These are phyloP conservation scores for Brachionus asplanchnoidis DNA, from an alignment of 1,140 invertebrate species.

Conservation along the genomic window DNA sequence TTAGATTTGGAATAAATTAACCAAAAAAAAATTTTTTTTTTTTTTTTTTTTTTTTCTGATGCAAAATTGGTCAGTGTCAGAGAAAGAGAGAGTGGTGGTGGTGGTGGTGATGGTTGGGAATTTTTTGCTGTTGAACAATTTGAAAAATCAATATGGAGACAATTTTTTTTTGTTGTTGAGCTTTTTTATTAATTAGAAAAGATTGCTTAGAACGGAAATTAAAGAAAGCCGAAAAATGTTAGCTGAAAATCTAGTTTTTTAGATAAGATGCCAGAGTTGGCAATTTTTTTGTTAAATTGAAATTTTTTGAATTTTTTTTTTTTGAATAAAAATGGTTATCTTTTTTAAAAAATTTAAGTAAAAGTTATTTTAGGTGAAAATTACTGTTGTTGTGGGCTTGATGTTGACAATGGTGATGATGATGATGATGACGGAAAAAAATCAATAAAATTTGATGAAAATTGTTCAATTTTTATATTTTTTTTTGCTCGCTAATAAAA, in stretches of 20 bases:
- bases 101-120: no score
- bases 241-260: neutral
- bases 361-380: neutral
- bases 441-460: neutral
- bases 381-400: neutral
- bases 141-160: neutral
- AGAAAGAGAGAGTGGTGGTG: no score
- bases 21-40: neutral
- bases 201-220: neutral
- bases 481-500: neutral
- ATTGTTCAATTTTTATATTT: neutral
- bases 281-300: neutral
- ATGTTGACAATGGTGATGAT: neutral
- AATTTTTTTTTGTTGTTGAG: neutral
- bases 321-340: neutral
- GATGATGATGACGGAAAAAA: neutral
- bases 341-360: neutral
- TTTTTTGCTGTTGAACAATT: no score
- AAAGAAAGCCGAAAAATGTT: neutral
- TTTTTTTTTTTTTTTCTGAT: neutral
- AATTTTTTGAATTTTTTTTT: neutral
- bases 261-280: neutral
- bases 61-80: neutral
- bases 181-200: neutral
- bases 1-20: neutral